Evolutionary conservation across 2,888 invertebrate genomes (phyloP).

Genomic region (Rhingia rostrata): DNA sequence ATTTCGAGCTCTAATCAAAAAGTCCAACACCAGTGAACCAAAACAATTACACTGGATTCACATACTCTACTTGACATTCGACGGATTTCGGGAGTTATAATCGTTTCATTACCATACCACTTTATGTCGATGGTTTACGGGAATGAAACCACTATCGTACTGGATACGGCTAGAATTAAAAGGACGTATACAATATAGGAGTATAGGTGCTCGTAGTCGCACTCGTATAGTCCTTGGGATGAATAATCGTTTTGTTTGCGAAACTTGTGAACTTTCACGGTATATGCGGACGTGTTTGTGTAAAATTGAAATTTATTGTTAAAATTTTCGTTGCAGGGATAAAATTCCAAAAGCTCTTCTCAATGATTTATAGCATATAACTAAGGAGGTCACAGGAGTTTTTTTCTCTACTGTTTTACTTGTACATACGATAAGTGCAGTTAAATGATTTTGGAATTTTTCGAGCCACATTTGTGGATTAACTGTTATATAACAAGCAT

Average conservation of each 20-base stretch:
- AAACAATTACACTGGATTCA: slow-evolving; percentile 30
- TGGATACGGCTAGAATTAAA: not conserved
- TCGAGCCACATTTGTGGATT: not conserved
- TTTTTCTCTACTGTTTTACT: slow-evolving; percentile 17
- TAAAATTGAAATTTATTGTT: slow-evolving; percentile 73
- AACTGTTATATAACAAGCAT: no score
- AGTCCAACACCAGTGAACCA: slow-evolving; percentile 40
- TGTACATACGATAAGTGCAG: slow-evolving; percentile 41
- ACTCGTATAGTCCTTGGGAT: slow-evolving; percentile 34
- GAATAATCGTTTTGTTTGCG: slow-evolving; percentile 70
- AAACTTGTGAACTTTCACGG: slow-evolving; percentile 66
- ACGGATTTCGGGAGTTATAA: slow-evolving; percentile 55
- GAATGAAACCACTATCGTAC: slow-evolving; percentile 22
- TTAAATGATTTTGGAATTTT: slow-evolving; percentile 31
- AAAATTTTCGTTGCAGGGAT: slow-evolving; percentile 57
- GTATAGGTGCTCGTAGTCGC: not conserved
- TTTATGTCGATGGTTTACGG: slow-evolving; percentile 53
- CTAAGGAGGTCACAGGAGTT: slow-evolving; percentile 24
- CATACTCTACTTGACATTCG: slow-evolving; percentile 58
- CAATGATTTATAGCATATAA: slow-evolving; percentile 59
- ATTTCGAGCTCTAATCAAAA: slow-evolving; percentile 67
- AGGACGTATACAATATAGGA: not conserved
- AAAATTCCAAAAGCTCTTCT: slow-evolving; percentile 47
- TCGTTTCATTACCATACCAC: slow-evolving; percentile 56
- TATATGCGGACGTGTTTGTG: slow-evolving; percentile 68